Evolutionary conservation across 2,113 vertebrate species (phyloP).

Genomic region (Ictalurus furcatus): DNA sequence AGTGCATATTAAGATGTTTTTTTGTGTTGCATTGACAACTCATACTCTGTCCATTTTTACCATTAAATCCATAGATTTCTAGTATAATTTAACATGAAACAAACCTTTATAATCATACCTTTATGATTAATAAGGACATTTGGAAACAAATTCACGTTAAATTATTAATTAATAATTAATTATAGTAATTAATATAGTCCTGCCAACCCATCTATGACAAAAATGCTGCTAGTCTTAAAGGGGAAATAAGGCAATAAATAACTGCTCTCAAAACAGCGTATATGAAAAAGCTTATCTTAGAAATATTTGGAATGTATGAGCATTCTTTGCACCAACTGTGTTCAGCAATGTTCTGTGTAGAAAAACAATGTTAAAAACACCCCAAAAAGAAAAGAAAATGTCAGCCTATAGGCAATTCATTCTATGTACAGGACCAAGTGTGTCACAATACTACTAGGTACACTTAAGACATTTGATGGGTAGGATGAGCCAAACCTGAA

Average conservation of each 20-base stretch:
- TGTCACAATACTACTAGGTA: constrained; percentile 43
- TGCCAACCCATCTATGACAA: constrained; percentile 23
- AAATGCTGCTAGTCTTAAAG: constrained; percentile 44
- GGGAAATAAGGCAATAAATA: constrained; percentile 59
- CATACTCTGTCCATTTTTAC: background rate
- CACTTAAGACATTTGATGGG: constrained; percentile 37
- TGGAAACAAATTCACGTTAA: no score
- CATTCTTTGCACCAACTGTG: constrained; percentile 46
- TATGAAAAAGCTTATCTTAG: constrained; percentile 49
- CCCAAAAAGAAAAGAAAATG: constrained; percentile 33
- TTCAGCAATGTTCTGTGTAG: constrained; percentile 38
- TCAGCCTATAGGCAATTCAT: constrained; percentile 41
- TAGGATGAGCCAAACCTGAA: constrained; percentile 31
- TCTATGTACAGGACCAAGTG: constrained; percentile 53
- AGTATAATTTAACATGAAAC: background rate
- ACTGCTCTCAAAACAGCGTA: constrained; percentile 42
- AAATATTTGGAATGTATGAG: constrained; percentile 61
- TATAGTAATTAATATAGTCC: background rate
- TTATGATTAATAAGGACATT: no score
- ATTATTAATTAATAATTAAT: no score
- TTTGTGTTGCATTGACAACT: background rate
- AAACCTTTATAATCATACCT: no score
- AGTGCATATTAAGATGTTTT: background rate
- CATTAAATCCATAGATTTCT: constrained; percentile 26
- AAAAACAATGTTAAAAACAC: constrained; percentile 50